Evolutionary conservation across 2,113 vertebrate species (phyloP), one percentile per base, ranked within the genome.

Genomic region (Ceyx margarethae): DNA sequence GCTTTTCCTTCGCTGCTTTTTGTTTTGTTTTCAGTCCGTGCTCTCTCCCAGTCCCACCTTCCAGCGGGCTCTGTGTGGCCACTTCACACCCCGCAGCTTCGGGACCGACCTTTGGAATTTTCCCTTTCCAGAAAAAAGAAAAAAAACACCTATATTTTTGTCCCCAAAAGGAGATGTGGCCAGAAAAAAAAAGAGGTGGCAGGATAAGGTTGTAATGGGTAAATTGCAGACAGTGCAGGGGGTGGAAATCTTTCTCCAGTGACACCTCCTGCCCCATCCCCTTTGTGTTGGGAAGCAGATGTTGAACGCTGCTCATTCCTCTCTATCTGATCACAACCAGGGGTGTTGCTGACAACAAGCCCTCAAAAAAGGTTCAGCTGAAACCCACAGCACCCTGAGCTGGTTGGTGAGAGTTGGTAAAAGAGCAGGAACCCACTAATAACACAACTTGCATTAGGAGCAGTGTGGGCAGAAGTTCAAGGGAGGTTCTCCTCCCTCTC

Each of bases 291-390:
- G 1, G 15, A 45, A 56, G 37, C 37, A 26, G 48, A 0, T 25
- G 21, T 22, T 14, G 45, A 12, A 31, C 3, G 54, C 56, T 26
- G 9, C 18, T 74, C 0, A 0, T 10, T 51, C 17, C 11, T 3
- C 13, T n/a, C 18, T 3, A 1, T 68, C 51, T 81, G 57, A 91
- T 22, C 22, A 9, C 5, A 43, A 1, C 25, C 15, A 6, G 0
- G 1, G 16, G 37, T 16, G 61, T 2, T 0, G 3, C 45, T 18
- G 37, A 37, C 37, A 37, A 37, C 37, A 37, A 37, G 37, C 37
- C 37, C 37, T 37, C 37, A 37, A 37, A 37, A 37, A 37, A 37
- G 37, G 37, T n/a, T 53, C 22, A 19, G 33, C 31, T 35, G 42
- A 61, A 94, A 79, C 5, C 58, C 46, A 1, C 58, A 23, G 18